phyloP scores from a whole-genome alignment of 2,113 vertebrate genomes.

The Sphyrna mokarran region DNA sequence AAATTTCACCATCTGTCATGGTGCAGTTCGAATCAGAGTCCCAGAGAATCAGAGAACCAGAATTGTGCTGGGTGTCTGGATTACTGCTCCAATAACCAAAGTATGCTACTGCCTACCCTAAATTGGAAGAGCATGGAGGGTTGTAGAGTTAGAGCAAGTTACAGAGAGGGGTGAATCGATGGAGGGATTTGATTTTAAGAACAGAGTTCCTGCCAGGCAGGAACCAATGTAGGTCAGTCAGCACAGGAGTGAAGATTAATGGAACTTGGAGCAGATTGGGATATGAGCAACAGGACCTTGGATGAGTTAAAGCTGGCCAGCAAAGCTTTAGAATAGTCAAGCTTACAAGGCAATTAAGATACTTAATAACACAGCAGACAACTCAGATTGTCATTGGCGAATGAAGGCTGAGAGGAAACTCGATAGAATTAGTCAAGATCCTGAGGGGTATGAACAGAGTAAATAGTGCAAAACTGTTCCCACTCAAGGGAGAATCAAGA shows the following conservation, averaged over 20 bases:
- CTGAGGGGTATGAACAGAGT: too few species aligned
- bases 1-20: too few species aligned
- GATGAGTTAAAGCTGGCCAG: not conserved
- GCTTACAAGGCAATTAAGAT: not conserved
- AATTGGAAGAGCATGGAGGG: not conserved
- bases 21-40: too few species aligned
- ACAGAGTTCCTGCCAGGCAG: too few species aligned
- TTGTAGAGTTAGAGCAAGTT: not conserved
- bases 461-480: too few species aligned
- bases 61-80: too few species aligned
- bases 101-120: too few species aligned
- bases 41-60: too few species aligned
- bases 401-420: too few species aligned
- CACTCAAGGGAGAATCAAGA: too few species aligned
- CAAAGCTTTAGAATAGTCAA: not conserved
- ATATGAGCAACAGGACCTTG: not conserved
- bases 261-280: not conserved
- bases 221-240: not conserved
- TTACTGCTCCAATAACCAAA: too few species aligned
- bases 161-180: not conserved
- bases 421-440: too few species aligned
- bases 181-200: not conserved
- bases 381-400: not conserved
- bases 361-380: not conserved
- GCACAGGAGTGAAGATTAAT: not conserved